A percentile compares a stretch with the other conserved stretches of the same genome.
Conservation (phyloP, 2,113 vertebrate species). For the Megaptera novaeangliae region DNA sequence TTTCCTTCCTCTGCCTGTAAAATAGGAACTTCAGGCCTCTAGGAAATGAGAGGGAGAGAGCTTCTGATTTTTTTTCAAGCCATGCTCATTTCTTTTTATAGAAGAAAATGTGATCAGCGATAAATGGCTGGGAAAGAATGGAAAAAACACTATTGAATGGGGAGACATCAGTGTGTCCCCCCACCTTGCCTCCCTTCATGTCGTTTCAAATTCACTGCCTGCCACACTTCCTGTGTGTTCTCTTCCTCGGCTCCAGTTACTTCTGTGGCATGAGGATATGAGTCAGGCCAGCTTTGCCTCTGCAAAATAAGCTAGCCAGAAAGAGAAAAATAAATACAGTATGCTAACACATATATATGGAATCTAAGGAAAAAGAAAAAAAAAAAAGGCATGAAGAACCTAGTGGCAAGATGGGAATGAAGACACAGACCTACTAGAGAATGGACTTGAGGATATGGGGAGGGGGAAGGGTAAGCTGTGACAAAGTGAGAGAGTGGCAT, state of each 20-base stretch:
- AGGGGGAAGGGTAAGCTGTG: too few relatives aligned
- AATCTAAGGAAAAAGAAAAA: too few relatives aligned
- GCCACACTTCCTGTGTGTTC: not conserved
- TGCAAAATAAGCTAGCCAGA: not conserved
- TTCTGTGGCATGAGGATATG: not conserved
- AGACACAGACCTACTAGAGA: too few relatives aligned
- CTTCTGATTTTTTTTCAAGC: not conserved
- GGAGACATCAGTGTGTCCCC: not conserved
- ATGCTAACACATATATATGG: too few relatives aligned
- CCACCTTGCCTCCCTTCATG: not conserved
- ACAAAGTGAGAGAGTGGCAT: too few relatives aligned
- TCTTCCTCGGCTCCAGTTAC: not conserved
- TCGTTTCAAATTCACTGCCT: not conserved
- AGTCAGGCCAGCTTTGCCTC: not conserved
- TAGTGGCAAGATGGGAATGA: too few relatives aligned
- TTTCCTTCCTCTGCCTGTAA: not conserved
- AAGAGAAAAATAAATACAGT: too few relatives aligned
- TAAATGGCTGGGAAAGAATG: not conserved
- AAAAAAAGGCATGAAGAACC: too few relatives aligned
- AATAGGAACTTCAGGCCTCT: not conserved
- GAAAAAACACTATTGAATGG: not conserved
- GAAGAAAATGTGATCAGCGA: not conserved
- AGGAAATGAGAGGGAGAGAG: not conserved
- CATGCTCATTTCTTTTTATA: not conserved
- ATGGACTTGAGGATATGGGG: too few relatives aligned